Base-by-base conservation (phyloP, 1,140 invertebrate genomes). In the Neodiprion virginianus region DNA sequence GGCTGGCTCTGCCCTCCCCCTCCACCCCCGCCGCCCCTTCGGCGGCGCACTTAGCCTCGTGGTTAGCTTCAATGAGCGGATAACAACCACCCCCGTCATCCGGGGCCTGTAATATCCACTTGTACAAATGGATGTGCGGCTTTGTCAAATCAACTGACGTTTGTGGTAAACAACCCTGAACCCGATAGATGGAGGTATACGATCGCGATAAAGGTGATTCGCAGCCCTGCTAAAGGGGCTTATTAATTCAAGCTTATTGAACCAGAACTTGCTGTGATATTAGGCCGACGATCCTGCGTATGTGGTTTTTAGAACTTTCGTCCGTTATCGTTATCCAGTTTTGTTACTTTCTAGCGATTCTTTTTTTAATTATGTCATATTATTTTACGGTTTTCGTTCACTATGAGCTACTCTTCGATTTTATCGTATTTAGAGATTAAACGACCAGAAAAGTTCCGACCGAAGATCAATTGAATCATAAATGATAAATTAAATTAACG, bases 11-110 rank as follows among this genome's bases (percentile, higher is more conserved):
- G 66, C 78, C 79, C 77, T 79, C 79, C 77, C 81, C 82, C 4
- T 28, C 68, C 8, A 0, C n/a, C 23, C 70, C 70, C 53, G 5
- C 79, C 77, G 79, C 79, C 77, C 81, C n/a, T 12, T 8, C 70
- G 23, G 21, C 48, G 21, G 21, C 82, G 80, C 83, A 87, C 86
- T 88, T 88, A 88, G 86, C 86, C 84, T 81, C 85, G 85, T 87
- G 85, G 86, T 88, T 88, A 88, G 84, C 87, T 88, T 88, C 87
- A 88, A 88, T 87, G 85, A 88, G 86, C 86, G 84, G 85, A 87
- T 88, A 88, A 87, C 87, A 87, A 88, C 87, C 85, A 61, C 85
- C 81, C 83, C 85, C 84, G 82, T 84, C 84, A 77, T 86, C 79
- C 82, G 79, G 76, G 76, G 79, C 83, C 81, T 87, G 84, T 87